Evolutionary conservation across 64 coral and sea anemone species (phyloP).

Genomic region (Cladopsammia gracilis): DNA sequence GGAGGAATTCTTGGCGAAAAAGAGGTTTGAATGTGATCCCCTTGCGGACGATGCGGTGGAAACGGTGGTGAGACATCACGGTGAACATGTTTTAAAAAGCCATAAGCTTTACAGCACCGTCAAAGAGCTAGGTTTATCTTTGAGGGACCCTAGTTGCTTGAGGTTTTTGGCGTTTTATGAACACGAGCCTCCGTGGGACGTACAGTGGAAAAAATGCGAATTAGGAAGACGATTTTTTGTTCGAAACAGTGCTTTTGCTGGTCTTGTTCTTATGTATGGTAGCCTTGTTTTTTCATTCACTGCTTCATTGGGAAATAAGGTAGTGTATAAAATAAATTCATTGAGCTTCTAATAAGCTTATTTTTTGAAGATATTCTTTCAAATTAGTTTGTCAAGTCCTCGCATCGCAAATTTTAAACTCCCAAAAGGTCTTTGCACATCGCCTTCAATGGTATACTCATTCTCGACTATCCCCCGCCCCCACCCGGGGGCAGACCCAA

Average conservation of each 20-base stretch:
- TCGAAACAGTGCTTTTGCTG: constrained; percentile 35
- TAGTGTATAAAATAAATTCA: not conserved
- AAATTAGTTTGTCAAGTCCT: no score
- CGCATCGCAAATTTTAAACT: no score
- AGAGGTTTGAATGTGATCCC: constrained; percentile 43
- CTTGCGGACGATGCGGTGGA: constrained; percentile 23
- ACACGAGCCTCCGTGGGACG: constrained; percentile 40
- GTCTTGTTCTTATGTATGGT: constrained; percentile 54
- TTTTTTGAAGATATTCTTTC: no score
- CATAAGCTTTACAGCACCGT: not conserved
- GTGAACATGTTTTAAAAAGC: not conserved
- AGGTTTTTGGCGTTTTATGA: constrained; percentile 43
- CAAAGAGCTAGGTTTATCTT: constrained; percentile 19
- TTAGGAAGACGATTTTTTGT: constrained; percentile 57
- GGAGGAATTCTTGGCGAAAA: not conserved
- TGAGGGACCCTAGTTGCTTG: not conserved
- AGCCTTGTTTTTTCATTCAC: constrained; percentile 56
- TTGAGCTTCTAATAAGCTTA: no score
- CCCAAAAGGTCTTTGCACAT: no score
- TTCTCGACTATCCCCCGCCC: no score
- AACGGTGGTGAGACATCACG: not conserved
- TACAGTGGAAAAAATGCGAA: constrained; percentile 10
- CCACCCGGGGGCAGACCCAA: no score
- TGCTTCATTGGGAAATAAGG: constrained; percentile 43
- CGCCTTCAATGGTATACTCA: no score